These are phyloP conservation scores for Chamaetylas fuelleborni DNA, from an alignment of 2,113 vertebrate genomes.

Conservation along the genomic window DNA sequence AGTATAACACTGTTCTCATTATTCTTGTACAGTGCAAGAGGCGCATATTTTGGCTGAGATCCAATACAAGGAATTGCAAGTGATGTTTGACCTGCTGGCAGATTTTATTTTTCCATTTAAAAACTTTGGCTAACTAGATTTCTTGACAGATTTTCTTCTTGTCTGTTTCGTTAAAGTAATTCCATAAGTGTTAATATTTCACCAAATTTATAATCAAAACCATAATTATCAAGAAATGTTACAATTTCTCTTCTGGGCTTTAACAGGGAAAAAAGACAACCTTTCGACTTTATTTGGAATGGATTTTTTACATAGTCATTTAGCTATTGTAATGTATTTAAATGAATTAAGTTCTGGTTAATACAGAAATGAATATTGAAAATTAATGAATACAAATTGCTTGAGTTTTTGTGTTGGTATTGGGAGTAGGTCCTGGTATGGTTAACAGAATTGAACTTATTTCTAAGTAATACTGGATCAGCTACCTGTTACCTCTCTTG, in stretches of 20 bases:
- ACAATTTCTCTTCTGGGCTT: neutral
- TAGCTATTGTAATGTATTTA: neutral
- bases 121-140: neutral
- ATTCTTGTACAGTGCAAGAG: neutral
- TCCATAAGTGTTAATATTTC: neutral
- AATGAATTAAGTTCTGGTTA: neutral
- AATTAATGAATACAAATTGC: neutral
- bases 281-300: neutral
- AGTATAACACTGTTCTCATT: neutral
- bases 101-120: neutral
- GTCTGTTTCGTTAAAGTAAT: neutral
- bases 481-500: neutral
- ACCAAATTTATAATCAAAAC: neutral
- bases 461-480: neutral
- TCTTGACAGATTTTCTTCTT: neutral
- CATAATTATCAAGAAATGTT: neutral
- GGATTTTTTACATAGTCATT: neutral
- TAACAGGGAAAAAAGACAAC: neutral
- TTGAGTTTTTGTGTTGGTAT: neutral
- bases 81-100: neutral
- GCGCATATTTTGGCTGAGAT: neutral
- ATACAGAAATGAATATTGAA: neutral
- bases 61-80: neutral
- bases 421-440: neutral
- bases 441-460: neutral